Evolutionary conservation across 2,113 vertebrate species (phyloP).

Genomic region (Dromiciops gliroides): DNA sequence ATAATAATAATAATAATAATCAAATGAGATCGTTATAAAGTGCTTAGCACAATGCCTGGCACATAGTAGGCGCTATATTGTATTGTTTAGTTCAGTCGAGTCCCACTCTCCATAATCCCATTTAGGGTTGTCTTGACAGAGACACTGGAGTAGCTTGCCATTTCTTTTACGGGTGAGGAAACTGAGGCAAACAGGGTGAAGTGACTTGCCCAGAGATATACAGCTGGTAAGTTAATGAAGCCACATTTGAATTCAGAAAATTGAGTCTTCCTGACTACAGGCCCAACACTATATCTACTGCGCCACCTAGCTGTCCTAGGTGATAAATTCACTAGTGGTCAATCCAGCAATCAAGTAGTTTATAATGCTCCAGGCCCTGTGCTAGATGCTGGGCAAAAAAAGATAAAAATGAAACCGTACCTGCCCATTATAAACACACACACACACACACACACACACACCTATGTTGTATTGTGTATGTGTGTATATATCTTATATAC

Average conservation of each 20-base stretch:
- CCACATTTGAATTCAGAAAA: background rate
- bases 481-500: no score
- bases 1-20: no score
- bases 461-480: no score
- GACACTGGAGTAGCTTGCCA: background rate
- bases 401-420: background rate
- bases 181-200: background rate
- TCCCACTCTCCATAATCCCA: background rate
- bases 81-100: no score
- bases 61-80: no score
- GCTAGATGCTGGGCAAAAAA: background rate
- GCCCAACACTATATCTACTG: background rate
- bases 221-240: background rate
- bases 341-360: background rate
- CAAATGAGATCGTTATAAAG: no score
- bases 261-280: background rate
- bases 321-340: background rate
- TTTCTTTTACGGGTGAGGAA: background rate
- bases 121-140: background rate
- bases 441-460: rapidly evolving
- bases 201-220: background rate
- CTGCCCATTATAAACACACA: background rate
- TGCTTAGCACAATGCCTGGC: no score
- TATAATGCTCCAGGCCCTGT: background rate
- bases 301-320: background rate